Evolutionary conservation across 2,113 vertebrate species (phyloP), one percentile per base, ranked within the genome.

Genomic region (Anguilla rostrata): DNA sequence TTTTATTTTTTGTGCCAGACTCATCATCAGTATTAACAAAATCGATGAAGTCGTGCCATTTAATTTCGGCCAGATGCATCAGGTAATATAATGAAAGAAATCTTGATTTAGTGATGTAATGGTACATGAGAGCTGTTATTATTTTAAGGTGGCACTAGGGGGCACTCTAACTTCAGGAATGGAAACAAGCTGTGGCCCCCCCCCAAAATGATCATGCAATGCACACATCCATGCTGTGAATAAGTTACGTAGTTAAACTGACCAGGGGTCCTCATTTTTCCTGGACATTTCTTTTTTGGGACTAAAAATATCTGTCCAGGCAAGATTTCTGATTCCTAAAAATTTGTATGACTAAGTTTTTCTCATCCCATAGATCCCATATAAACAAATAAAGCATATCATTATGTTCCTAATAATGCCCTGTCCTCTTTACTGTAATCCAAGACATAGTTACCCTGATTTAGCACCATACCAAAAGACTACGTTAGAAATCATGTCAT

Each of bases 121-220:
- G n/a, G 15, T 22, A 39, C 78, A 34, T 79, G 46, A 85, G 46
- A 56, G 49, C 46, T 81, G 78, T 60, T 39, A 85, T 85, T 57
- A 80, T 18, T 80, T 85, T 81, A 39, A 18, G 34, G 29, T 26
- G 34, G 53, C 84, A 85, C 84, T 81, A 85, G 78, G 84, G 84
- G 84, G 84, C 53, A n/a, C 46, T 40, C 9, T 85, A 22, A 39
- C 78, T 40, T 39, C 40, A 85, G 20, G 11, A 34, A 53, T 79
- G 20, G 39, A 49, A 78, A 78, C n/a, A 43, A 34, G n/a, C 20
- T 85, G 78, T 78, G 34, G 26, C 71, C 29, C 29, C n/a, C 71
- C 29, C 29, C n/a, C n/a, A 85, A 85, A 78, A 56, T 78, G 26
- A n/a, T 29, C 66, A 75, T 6, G 34, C 26, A 66, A 60, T 60